A percentile compares a stretch with the other conserved stretches of the same genome.
These are phyloP conservation scores for Pachymerium ferrugineum DNA, from an alignment of 2,888 invertebrate genomes.

Conservation along the genomic window DNA sequence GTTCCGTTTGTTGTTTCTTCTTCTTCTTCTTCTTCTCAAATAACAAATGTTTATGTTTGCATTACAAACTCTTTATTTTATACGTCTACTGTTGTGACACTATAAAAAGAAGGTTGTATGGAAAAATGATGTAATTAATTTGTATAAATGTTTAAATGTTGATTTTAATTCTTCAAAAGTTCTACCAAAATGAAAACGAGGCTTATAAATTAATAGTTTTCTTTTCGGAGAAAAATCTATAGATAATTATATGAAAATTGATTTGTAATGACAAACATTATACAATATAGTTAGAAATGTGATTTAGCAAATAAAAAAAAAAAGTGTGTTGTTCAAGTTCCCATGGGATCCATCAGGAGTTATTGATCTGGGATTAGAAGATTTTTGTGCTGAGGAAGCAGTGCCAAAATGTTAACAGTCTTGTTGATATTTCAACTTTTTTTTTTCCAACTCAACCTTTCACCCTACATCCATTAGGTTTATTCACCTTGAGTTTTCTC, in stretches of 20 bases:
- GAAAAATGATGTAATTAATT: too few relatives aligned
- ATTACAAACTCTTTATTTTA: too few relatives aligned
- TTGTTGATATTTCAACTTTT: constrained; percentile 3
- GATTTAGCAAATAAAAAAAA: background rate
- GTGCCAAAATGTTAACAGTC: constrained; percentile 15
- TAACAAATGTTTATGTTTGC: constrained; percentile 5
- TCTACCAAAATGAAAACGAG: too few relatives aligned
- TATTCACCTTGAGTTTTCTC: constrained; percentile 5
- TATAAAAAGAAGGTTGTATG: background rate
- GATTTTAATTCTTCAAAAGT: too few relatives aligned
- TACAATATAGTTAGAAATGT: too few relatives aligned
- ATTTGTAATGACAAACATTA: too few relatives aligned
- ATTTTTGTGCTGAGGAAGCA: constrained; percentile 18
- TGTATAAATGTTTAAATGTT: too few relatives aligned
- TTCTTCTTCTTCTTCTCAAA: background rate
- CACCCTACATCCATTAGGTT: background rate
- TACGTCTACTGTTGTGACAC: background rate
- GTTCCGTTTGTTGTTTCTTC: background rate
- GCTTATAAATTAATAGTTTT: too few relatives aligned
- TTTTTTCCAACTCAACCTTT: background rate
- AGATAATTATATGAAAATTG: too few relatives aligned
- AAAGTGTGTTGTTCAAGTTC: background rate
- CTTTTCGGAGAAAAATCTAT: too few relatives aligned
- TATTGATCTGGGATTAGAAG: constrained; percentile 19
- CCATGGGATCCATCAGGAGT: background rate